Conservation (phyloP, 2,888 invertebrate species). For the Drymonia ruficornis region DNA sequence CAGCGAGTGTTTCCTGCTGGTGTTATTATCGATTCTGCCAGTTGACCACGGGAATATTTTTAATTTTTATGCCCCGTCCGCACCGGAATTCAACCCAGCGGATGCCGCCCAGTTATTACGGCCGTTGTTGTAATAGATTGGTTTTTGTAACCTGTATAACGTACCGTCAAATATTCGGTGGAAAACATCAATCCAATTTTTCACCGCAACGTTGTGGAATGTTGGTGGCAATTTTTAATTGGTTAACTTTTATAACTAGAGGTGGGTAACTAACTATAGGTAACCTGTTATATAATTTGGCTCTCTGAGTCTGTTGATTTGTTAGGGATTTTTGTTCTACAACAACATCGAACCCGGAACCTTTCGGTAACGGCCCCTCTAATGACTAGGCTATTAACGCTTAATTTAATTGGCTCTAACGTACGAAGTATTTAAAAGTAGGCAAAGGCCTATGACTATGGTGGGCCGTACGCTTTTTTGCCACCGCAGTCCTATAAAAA, state of each 20-base stretch:
- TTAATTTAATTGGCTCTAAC: not conserved
- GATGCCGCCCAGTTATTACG: not conserved
- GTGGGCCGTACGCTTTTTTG: no score
- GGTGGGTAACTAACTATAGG: not conserved
- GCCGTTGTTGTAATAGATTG: slow-evolving; percentile 3
- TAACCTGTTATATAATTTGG: no score
- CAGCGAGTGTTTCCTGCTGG: not conserved
- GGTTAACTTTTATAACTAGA: not conserved
- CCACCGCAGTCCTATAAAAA: no score
- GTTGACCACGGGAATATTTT: not conserved
- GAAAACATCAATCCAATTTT: slow-evolving; percentile 3
- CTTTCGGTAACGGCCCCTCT: not conserved
- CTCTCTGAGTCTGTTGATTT: no score
- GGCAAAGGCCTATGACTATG: no score
- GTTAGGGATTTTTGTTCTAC: not conserved
- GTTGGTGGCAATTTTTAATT: not conserved
- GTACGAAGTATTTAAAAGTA: no score
- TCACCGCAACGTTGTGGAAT: not conserved
- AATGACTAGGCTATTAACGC: not conserved
- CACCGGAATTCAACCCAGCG: not conserved
- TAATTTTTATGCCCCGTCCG: slow-evolving; percentile 1
- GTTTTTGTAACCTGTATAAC: slow-evolving; percentile 1
- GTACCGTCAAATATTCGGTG: not conserved
- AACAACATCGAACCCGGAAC: not conserved
- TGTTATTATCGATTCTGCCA: not conserved